phyloP scores from a whole-genome alignment of 64 coral and sea anemone species.

The Hydrozoanthus tunicans region DNA sequence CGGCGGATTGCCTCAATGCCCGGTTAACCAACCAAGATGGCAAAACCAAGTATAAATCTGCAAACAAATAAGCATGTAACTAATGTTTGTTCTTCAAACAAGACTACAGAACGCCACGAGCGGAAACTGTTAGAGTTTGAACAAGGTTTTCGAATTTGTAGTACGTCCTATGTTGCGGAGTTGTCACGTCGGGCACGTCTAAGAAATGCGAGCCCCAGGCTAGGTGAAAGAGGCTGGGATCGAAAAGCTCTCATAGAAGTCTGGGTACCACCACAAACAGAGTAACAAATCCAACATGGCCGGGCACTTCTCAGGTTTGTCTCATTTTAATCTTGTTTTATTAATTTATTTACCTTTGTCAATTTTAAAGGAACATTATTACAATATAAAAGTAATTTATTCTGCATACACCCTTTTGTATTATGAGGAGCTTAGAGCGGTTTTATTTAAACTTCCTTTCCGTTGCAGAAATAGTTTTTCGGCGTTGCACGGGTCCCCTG shows the following conservation, averaged over 20 bases:
- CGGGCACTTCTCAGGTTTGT: conserved; percentile 92
- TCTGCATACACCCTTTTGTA: neutral
- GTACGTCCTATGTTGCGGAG: no score
- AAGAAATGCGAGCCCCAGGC: neutral
- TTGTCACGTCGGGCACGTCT: no score
- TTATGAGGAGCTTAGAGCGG: neutral
- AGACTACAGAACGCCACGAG: no score
- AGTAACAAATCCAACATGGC: conserved; percentile 75
- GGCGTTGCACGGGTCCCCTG: neutral
- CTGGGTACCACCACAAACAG: neutral
- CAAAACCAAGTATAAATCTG: no score
- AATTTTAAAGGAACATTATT: neutral
- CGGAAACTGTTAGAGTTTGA: no score
- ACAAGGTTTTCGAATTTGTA: no score
- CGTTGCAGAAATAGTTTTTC: neutral
- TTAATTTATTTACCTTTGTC: neutral
- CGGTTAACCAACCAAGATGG: no score
- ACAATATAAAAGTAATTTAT: neutral
- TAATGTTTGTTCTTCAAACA: no score
- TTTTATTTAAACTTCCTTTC: neutral
- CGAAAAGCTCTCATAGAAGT: neutral
- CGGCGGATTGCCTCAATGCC: no score
- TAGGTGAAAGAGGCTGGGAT: conserved; percentile 3
- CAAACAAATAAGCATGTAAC: no score
- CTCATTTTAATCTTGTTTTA: neutral